A percentile compares a stretch with the other conserved stretches of the same genome.
Evolutionary conservation across 2,113 vertebrate species (phyloP).

Genomic region (Lates calcarifer): DNA sequence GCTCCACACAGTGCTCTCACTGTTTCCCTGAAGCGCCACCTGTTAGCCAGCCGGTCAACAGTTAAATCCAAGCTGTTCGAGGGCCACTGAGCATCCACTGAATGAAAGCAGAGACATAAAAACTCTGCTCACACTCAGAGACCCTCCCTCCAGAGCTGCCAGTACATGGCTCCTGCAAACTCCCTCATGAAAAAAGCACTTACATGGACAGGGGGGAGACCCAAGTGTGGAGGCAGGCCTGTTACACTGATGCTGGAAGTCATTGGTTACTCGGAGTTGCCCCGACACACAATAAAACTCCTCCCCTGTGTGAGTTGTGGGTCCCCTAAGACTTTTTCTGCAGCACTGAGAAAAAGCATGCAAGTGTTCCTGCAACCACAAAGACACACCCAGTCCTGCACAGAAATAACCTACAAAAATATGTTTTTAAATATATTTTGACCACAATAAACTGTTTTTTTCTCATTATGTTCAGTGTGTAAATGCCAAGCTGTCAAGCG

Average conservation of each 20-base stretch:
- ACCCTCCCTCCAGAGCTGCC: conserved; percentile 53
- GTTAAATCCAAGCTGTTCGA: conserved; percentile 36
- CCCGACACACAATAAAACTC: conserved; percentile 55
- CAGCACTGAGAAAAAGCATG: conserved; percentile 20
- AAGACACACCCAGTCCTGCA: conserved; percentile 28
- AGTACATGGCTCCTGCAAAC: conserved; percentile 34
- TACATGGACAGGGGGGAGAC: conserved; percentile 37
- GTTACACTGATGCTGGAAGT: conserved; percentile 35
- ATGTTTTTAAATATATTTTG: neutral
- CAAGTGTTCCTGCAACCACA: conserved; percentile 19
- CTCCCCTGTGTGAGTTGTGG: conserved; percentile 51
- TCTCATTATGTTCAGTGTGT: neutral
- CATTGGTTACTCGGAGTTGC: conserved; percentile 59
- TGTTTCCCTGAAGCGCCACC: conserved; percentile 41
- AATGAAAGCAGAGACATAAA: conserved; percentile 51
- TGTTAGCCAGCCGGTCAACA: conserved; percentile 46
- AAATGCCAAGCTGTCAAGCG: neutral
- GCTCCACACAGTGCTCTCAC: conserved; percentile 21
- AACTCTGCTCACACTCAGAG: conserved; percentile 41
- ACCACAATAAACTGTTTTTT: conserved; percentile 19
- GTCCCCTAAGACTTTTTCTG: conserved; percentile 44
- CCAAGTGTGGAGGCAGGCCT: conserved; percentile 52
- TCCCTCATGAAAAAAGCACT: conserved; percentile 28
- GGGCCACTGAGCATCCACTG: conserved; percentile 55
- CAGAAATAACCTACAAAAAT: neutral